A percentile compares a stretch with the other conserved stretches of the same genome.
phyloP scores from a whole-genome alignment of 1,140 invertebrate genomes.

The Euwallacea similis region DNA sequence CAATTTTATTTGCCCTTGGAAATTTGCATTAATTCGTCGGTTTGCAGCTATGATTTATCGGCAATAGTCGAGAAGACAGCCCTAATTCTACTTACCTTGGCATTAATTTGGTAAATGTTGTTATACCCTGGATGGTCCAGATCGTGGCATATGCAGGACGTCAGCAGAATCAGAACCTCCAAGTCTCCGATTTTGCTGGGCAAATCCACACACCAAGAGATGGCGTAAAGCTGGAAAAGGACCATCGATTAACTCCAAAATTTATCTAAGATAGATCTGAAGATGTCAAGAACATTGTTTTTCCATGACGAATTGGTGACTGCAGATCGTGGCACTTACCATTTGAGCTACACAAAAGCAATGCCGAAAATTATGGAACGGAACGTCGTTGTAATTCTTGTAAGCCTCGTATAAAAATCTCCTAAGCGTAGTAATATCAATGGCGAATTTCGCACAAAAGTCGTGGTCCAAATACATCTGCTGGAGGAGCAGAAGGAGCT shows the following conservation, averaged over 20 bases:
- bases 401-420: constrained; percentile 80
- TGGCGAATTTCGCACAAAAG: constrained; percentile 75
- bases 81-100: constrained; percentile 54
- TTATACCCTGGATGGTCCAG: constrained; percentile 91
- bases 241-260: neutral
- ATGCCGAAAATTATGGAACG: constrained; percentile 89
- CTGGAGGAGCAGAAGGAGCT: constrained; percentile 78
- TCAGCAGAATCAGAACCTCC: constrained; percentile 77
- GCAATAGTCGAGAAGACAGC: neutral
- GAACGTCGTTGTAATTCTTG: constrained; percentile 88
- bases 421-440: constrained; percentile 70
- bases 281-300: neutral
- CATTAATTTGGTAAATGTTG: constrained; percentile 89
- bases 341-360: constrained; percentile 90
- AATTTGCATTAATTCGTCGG: constrained; percentile 16
- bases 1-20: constrained; percentile 18
- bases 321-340: constrained; percentile 61
- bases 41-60: neutral
- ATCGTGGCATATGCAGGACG: constrained; percentile 88
- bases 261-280: neutral
- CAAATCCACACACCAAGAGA: constrained; percentile 74
- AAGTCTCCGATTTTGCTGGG: constrained; percentile 70
- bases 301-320: no score
- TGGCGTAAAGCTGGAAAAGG: constrained; percentile 78
- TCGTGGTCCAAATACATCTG: constrained; percentile 84